Evolutionary conservation across 1,140 invertebrate genomes (phyloP).

Genomic region (Pantala flavescens): DNA sequence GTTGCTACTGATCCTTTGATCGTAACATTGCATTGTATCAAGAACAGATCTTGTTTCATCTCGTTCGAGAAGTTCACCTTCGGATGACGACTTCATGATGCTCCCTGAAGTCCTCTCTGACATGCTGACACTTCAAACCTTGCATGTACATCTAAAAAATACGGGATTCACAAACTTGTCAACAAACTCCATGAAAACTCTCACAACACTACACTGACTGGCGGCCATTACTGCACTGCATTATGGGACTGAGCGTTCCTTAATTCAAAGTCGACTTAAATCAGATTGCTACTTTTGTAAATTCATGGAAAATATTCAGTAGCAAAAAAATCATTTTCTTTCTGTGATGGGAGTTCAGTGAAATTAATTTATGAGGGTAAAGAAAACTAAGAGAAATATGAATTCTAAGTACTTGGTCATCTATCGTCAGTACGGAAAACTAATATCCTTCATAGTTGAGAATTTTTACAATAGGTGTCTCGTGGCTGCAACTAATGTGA

Average conservation of each 20-base stretch:
- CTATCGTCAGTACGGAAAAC: too few relatives aligned
- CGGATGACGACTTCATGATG: constrained; percentile 16
- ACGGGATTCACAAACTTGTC: not conserved
- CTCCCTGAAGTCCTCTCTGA: not conserved
- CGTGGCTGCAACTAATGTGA: too few relatives aligned
- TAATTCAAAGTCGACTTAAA: not conserved
- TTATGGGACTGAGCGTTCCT: not conserved
- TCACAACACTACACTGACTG: not conserved
- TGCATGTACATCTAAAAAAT: not conserved
- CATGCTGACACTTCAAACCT: not conserved
- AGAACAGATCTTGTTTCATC: constrained; percentile 5
- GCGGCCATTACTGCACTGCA: not conserved
- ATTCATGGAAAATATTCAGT: not conserved
- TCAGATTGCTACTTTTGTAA: not conserved
- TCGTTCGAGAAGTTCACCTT: constrained; percentile 17
- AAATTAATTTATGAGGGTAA: too few relatives aligned
- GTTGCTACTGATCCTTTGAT: constrained; percentile 12
- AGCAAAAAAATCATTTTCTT: too few relatives aligned
- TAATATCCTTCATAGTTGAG: too few relatives aligned
- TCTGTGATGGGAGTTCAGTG: too few relatives aligned
- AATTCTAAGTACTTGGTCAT: too few relatives aligned
- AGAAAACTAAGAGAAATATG: too few relatives aligned
- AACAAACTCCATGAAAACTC: not conserved
- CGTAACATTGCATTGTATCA: not conserved
- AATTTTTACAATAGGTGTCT: too few relatives aligned